Conservation (phyloP, 2,113 vertebrate species). For the Nerophis ophidion region DNA sequence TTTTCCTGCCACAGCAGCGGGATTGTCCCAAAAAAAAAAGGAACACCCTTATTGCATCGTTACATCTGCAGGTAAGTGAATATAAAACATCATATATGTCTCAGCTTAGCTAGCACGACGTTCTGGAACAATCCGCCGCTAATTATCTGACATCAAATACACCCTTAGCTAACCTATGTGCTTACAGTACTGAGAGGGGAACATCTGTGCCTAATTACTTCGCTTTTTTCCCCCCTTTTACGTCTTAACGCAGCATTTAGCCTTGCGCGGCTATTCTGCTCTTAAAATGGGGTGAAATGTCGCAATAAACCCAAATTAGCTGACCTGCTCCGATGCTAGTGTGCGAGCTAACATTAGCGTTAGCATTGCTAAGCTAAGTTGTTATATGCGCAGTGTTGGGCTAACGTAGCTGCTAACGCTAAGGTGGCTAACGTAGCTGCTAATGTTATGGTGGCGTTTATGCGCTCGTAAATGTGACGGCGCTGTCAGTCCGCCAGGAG, state of each 20-base stretch:
- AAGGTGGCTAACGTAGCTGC: conserved; percentile 31
- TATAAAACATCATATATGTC: background rate
- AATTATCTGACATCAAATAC: conserved; percentile 34
- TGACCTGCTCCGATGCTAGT: conserved; percentile 38
- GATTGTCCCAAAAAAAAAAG: conserved; percentile 68
- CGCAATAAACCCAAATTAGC: conserved; percentile 25
- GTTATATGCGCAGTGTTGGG: conserved; percentile 43
- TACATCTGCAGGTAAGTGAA: conserved; percentile 64
- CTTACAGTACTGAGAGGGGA: conserved; percentile 32
- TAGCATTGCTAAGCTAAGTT: conserved; percentile 41
- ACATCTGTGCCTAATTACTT: conserved; percentile 70
- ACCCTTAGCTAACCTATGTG: conserved; percentile 51
- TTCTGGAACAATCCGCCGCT: conserved; percentile 17
- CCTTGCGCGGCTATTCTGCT: conserved; percentile 14
- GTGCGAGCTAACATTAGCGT: conserved; percentile 42
- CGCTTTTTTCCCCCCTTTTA: conserved; percentile 15
- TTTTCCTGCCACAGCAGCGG: conserved; percentile 68
- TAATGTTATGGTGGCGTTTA: background rate
- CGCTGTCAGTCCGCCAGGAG: conserved; percentile 37
- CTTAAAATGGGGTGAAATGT: background rate
- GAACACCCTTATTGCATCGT: conserved; percentile 53
- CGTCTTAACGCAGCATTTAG: conserved; percentile 47
- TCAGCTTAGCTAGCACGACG: conserved; percentile 44
- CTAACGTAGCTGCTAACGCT: conserved; percentile 29
- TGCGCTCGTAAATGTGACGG: conserved; percentile 13